Evolutionary conservation across 2,113 vertebrate genomes (phyloP), one percentile per base, ranked within the genome.

Genomic region (Ahaetulla prasina): DNA sequence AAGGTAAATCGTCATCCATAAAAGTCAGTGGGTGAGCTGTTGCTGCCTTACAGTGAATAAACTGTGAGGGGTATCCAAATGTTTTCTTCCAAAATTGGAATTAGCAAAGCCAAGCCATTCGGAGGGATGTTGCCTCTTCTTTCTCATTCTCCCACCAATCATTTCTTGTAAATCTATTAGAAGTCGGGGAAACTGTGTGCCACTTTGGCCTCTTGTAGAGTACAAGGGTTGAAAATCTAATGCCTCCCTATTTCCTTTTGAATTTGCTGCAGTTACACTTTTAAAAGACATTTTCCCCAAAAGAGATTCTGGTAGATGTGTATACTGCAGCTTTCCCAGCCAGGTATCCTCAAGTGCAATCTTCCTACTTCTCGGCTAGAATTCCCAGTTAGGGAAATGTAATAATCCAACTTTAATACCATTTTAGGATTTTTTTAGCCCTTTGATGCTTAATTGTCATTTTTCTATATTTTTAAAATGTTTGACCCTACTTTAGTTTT

Each of bases 1-100:
- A 99, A 99, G 98, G 99, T 99, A 93, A 96, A 95, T 14, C 30
- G n/a, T 53, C 22, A 54, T 30, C 27, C n/a, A 68, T 47, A 7
- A 8, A 39, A 63, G 30, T 39, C 2, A 23, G 16, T 35, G 49
- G 6, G n/a, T 86, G 27, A 88, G 18, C 16, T 43, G 0, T 25
- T 50, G 43, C 3, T n/a, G 80, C 18, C 22, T 60, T 39, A 4
- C 45, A 16, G 52, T 85, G 50, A 22, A 27, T 49, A 85, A 3
- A 27, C 80, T 47, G 8, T n/a, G 1, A 49, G 30, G 45, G 55
- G 2, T 23, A 45, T 16, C 14, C 23, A 5, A 80, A 18, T 27
- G 49, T 3, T 80, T 52, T 27, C 53, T 30, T 39, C 39, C 25
- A 85, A 7, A 20, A 25, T 22, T 16, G 7, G 25, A 54, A 55